Evolutionary conservation across 2,113 vertebrate genomes (phyloP).

Genomic region (Tor tambroides): DNA sequence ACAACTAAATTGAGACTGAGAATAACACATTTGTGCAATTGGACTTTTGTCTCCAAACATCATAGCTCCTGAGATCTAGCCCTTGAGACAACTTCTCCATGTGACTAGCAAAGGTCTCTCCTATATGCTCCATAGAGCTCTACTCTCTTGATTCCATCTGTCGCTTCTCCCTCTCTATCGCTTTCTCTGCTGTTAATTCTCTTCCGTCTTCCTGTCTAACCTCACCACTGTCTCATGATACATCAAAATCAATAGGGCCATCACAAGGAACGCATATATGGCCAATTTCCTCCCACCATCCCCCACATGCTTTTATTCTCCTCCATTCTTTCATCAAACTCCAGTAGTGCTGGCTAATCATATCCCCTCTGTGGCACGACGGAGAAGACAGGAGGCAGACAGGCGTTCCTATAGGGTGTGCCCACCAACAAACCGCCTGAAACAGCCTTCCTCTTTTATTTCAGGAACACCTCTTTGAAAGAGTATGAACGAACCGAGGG

Average conservation of each 20-base stretch:
- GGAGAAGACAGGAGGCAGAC: conserved; percentile 42
- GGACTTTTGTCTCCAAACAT: neutral
- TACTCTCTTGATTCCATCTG: neutral
- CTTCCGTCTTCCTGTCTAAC: conserved; percentile 26
- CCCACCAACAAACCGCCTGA: conserved; percentile 27
- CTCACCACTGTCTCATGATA: conserved; percentile 48
- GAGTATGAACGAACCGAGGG: neutral
- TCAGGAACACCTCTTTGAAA: conserved; percentile 28
- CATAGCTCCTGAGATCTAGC: neutral
- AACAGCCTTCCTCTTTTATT: neutral
- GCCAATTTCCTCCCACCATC: conserved; percentile 52
- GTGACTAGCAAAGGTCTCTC: neutral
- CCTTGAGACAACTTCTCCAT: neutral
- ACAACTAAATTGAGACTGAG: neutral
- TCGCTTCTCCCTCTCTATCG: neutral
- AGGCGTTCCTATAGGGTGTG: conserved; percentile 56
- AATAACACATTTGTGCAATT: neutral
- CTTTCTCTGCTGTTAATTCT: neutral
- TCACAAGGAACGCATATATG: conserved; percentile 52
- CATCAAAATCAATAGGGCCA: conserved; percentile 56
- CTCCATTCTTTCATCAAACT: conserved; percentile 46
- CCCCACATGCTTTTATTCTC: conserved; percentile 46
- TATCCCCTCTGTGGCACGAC: conserved; percentile 48
- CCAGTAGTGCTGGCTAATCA: conserved; percentile 55
- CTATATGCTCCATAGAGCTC: neutral